Conservation (phyloP, 1,140 invertebrate genomes). For the Potamilus streckersoni region DNA sequence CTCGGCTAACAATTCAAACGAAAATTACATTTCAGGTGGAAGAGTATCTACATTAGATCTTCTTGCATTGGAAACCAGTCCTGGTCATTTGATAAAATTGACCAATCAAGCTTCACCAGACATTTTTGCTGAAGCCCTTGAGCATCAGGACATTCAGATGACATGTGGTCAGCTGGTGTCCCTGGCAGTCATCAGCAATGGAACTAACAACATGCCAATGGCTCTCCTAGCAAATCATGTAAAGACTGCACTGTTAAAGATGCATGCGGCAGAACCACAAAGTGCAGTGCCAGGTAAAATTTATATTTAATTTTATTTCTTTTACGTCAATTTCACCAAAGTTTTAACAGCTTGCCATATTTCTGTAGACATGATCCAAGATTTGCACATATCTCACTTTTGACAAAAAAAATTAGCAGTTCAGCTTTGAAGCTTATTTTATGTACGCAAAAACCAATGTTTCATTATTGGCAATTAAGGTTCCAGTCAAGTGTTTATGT, state of each 20-base stretch:
- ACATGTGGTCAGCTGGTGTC: constrained; percentile 61
- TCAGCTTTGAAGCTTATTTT: no score
- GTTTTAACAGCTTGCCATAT: neutral
- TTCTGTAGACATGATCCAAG: neutral
- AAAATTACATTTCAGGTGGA: constrained; percentile 40
- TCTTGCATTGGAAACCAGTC: constrained; percentile 55
- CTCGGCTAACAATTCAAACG: neutral
- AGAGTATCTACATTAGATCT: constrained; percentile 50
- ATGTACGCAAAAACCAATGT: no score
- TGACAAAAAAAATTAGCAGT: neutral
- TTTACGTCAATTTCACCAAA: neutral
- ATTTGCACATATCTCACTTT: neutral
- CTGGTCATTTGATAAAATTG: constrained; percentile 57
- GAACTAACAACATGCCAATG: constrained; percentile 51
- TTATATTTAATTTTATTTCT: no score
- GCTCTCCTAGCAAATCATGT: constrained; percentile 60
- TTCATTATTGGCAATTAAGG: no score
- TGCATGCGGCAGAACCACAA: constrained; percentile 38
- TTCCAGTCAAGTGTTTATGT: no score
- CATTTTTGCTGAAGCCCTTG: constrained; percentile 41
- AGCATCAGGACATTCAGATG: constrained; percentile 24
- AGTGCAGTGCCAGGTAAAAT: constrained; percentile 19
- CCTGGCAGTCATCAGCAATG: constrained; percentile 53
- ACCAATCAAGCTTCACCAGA: constrained; percentile 47
- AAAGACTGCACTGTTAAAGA: constrained; percentile 46